Percentiles rank a stretch among this genome's conserved stretches.
These are phyloP conservation scores for Polydesmus complanatus DNA, from an alignment of 2,888 invertebrate genomes.

Conservation along the genomic window DNA sequence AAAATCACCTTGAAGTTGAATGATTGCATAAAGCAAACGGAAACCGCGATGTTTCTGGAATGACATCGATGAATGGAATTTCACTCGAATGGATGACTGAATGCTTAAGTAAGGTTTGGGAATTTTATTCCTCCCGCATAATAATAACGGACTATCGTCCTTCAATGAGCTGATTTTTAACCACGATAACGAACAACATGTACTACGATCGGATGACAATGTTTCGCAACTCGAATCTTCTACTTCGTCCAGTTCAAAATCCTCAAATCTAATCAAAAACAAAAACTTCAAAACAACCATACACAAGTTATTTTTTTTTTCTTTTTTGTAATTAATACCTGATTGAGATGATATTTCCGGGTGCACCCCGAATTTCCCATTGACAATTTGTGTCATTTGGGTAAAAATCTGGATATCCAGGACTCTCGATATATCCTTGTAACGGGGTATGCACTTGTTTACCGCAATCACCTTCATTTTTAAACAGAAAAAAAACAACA, in stretches of 20 bases:
- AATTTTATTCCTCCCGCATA: conserved; percentile 1
- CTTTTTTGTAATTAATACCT: too few relatives aligned
- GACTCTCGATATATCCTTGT: conserved; percentile 1
- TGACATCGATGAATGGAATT: conserved; percentile 1
- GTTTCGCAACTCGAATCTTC: neutral
- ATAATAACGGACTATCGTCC: neutral
- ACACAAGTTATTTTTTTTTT: too few relatives aligned
- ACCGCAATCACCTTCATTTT: neutral
- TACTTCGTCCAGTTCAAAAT: conserved; percentile 5
- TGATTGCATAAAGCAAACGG: neutral
- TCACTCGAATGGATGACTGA: neutral
- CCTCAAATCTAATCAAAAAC: conserved; percentile 4
- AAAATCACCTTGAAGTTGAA: neutral
- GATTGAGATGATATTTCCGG: neutral
- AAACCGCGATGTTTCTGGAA: neutral
- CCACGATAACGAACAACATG: conserved; percentile 5
- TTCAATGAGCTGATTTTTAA: conserved; percentile 2
- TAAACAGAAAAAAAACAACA: too few relatives aligned
- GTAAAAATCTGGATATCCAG: neutral
- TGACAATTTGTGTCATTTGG: neutral
- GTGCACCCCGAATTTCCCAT: neutral
- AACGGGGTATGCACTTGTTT: neutral
- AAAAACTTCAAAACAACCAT: too few relatives aligned
- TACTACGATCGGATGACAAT: neutral
- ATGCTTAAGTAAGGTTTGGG: conserved; percentile 3